A percentile compares a stretch with the other conserved stretches of the same genome.
phyloP scores from a whole-genome alignment of 2,888 invertebrate genomes.

The Drosophila mettleri region DNA sequence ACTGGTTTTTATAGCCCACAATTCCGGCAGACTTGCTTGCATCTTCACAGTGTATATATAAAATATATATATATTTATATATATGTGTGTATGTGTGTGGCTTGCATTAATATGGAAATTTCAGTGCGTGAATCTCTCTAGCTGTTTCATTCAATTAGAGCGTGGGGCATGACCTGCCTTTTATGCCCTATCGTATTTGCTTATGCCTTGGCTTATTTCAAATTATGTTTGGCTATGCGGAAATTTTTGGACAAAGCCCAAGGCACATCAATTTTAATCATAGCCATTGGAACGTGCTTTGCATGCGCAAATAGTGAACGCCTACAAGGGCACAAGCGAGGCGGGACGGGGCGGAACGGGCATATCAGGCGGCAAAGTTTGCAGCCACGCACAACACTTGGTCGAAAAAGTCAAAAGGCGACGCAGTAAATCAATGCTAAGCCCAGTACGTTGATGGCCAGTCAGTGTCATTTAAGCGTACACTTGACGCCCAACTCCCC shows the following conservation, averaged over 20 bases:
- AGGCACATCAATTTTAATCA: constrained; percentile 76
- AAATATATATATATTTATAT: constrained; percentile 17
- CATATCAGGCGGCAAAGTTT: constrained; percentile 56
- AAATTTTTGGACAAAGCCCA: constrained; percentile 73
- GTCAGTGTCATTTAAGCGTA: constrained; percentile 65
- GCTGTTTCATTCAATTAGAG: constrained; percentile 74
- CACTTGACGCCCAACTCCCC: constrained; percentile 35
- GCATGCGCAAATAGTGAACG: constrained; percentile 55
- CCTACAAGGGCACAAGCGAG: constrained; percentile 3
- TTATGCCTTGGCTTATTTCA: constrained; percentile 70
- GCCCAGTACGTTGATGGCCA: constrained; percentile 71
- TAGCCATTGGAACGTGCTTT: constrained; percentile 67
- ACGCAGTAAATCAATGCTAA: constrained; percentile 76
- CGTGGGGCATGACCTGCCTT: constrained; percentile 51
- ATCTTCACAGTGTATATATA: neutral
- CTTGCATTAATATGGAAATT: constrained; percentile 73
- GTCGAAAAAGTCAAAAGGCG: constrained; percentile 49
- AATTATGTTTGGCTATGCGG: constrained; percentile 77
- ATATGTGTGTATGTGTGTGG: constrained; percentile 22
- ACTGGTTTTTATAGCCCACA: constrained; percentile 54
- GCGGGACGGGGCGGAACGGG: neutral
- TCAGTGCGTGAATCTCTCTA: constrained; percentile 55
- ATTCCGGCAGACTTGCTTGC: constrained; percentile 28
- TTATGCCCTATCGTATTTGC: constrained; percentile 65
- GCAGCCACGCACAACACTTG: constrained; percentile 55